phyloP scores from a whole-genome alignment of 2,888 invertebrate species.

The Latrodectus elegans region DNA sequence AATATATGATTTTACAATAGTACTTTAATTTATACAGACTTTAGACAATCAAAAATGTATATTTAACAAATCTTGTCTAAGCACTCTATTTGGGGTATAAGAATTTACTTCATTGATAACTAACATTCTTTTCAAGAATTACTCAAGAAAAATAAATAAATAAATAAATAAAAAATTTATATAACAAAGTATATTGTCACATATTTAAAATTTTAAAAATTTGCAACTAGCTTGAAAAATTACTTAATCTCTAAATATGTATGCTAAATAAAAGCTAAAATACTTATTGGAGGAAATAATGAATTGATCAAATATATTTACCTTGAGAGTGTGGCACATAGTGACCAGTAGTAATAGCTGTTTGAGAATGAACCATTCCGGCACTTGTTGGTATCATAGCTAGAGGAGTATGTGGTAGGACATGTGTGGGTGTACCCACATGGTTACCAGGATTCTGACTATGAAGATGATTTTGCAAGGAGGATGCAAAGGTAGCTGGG shows the following conservation, averaged over 20 bases:
- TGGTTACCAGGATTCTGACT: conserved; percentile 67
- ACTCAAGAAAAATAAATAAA: too few relatives aligned
- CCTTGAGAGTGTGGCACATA: conserved; percentile 68
- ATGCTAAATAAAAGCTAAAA: background rate
- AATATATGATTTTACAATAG: too few relatives aligned
- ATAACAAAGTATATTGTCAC: too few relatives aligned
- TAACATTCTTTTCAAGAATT: too few relatives aligned
- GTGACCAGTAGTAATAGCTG: conserved; percentile 48
- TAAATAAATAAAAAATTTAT: too few relatives aligned
- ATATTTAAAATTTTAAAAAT: too few relatives aligned
- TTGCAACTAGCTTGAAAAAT: too few relatives aligned
- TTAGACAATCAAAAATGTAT: too few relatives aligned
- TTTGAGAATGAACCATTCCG: conserved; percentile 65
- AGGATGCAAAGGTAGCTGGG: conserved; percentile 43
- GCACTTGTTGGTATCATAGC: conserved; percentile 67
- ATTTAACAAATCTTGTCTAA: too few relatives aligned
- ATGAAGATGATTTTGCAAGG: conserved; percentile 64
- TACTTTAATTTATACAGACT: too few relatives aligned
- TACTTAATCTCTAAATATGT: background rate
- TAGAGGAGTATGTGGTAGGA: conserved; percentile 57
- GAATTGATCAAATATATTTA: conserved; percentile 19
- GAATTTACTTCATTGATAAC: too few relatives aligned
- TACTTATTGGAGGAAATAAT: background rate
- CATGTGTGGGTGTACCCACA: conserved; percentile 63
- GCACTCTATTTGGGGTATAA: too few relatives aligned